Percentiles rank a stretch among this genome's conserved stretches.
phyloP scores from a whole-genome alignment of 1,140 invertebrate genomes.

The Panulirus ornatus region DNA sequence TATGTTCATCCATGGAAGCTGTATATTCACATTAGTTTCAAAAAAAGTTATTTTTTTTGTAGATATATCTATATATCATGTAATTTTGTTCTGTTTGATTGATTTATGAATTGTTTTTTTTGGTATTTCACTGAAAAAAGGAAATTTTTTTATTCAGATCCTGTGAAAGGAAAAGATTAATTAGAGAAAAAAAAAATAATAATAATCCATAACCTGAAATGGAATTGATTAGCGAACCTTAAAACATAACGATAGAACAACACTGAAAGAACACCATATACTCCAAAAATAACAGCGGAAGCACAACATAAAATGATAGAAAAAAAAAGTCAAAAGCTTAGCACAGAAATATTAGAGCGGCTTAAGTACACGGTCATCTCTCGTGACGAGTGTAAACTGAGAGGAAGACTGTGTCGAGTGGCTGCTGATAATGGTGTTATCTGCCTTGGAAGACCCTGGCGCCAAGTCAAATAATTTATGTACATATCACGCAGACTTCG shows the following conservation, averaged over 20 bases:
- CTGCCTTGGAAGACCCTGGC: background rate
- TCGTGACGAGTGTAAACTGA: background rate
- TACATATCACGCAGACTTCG: background rate
- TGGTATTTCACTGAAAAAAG: no score
- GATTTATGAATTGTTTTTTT: no score
- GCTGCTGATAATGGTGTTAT: background rate
- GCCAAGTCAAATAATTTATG: background rate
- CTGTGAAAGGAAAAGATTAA: no score
- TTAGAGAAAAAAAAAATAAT: background rate
- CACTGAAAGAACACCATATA: background rate
- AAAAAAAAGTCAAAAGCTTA: background rate
- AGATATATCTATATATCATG: no score
- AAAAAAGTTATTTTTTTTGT: no score
- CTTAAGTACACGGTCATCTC: background rate
- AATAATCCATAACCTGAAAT: background rate
- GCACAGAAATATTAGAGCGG: background rate
- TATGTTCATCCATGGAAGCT: no score
- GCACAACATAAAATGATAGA: background rate
- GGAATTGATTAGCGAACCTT: background rate
- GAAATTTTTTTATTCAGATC: no score
- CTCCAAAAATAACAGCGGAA: background rate
- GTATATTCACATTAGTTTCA: no score
- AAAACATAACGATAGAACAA: no score
- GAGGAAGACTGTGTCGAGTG: background rate
- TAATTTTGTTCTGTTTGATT: no score